Evolutionary conservation across 1,140 invertebrate species (phyloP).

Genomic region (Tetraneura akinire): DNA sequence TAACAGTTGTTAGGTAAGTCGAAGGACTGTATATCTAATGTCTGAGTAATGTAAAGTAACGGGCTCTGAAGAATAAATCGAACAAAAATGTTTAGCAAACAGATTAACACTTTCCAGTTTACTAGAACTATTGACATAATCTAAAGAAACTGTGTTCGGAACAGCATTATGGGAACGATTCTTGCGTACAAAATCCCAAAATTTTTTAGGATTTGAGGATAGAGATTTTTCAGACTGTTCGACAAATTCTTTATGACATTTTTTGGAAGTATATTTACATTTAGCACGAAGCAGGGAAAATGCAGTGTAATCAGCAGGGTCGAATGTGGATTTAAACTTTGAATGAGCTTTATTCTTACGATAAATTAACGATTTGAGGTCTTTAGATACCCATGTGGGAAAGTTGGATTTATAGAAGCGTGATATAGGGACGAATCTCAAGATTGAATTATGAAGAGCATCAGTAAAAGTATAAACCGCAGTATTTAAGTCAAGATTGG

Average conservation of each 20-base stretch:
- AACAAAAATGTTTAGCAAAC: slow-evolving; percentile 6
- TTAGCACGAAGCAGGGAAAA: too few relatives aligned
- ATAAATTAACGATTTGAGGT: not conserved
- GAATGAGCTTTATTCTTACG: slow-evolving; percentile 3
- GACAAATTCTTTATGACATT: too few relatives aligned
- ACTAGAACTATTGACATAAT: not conserved
- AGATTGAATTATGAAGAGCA: not conserved
- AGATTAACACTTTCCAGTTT: not conserved
- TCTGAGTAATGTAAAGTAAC: too few relatives aligned
- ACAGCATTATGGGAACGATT: not conserved
- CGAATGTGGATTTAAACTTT: not conserved
- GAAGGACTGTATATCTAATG: too few relatives aligned
- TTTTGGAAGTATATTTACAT: too few relatives aligned
- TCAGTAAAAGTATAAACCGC: not conserved
- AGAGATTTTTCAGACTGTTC: not conserved
- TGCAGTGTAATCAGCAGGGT: too few relatives aligned
- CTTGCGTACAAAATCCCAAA: slow-evolving; percentile 12
- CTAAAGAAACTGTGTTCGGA: not conserved
- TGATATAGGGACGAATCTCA: not conserved
- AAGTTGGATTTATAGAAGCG: not conserved
- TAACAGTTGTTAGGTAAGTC: too few relatives aligned
- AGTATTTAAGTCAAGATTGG: not conserved
- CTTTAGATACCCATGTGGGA: not conserved
- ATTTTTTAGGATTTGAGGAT: not conserved
- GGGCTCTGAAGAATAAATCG: not conserved